These are phyloP conservation scores for Dysmachus trigonus DNA, from an alignment of 2,888 invertebrate genomes.

Conservation along the genomic window DNA sequence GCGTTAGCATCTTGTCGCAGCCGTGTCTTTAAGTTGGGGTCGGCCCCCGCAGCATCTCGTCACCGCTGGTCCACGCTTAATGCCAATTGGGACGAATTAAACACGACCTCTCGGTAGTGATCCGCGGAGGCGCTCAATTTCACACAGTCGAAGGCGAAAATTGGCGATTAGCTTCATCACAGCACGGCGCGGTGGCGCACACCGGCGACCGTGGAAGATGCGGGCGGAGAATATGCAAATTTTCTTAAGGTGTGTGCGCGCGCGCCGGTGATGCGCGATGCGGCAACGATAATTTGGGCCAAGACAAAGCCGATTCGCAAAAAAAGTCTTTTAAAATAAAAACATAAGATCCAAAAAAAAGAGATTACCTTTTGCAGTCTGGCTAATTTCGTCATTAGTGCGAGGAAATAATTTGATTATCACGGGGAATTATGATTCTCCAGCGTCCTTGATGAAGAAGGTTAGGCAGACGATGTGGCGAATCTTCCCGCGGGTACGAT, in stretches of 20 bases:
- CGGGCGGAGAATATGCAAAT: slow-evolving; percentile 22
- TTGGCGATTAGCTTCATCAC: background rate
- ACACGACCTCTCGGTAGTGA: slow-evolving; percentile 8
- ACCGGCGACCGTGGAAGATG: background rate
- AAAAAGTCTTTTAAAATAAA: background rate
- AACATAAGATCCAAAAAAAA: background rate
- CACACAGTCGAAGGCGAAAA: slow-evolving; percentile 20
- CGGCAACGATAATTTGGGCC: background rate
- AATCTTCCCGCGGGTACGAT: background rate
- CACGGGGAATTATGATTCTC: background rate
- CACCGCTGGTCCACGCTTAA: background rate
- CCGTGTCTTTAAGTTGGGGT: background rate
- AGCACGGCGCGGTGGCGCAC: background rate
- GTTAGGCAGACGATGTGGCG: background rate
- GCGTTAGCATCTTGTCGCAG: background rate
- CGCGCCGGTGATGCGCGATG: background rate
- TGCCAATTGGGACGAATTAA: slow-evolving; percentile 17
- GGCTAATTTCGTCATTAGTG: background rate
- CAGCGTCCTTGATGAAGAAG: background rate
- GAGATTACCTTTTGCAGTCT: background rate
- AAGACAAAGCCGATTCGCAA: background rate
- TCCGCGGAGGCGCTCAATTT: slow-evolving; percentile 16
- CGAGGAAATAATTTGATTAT: background rate
- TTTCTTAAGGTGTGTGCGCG: slow-evolving; percentile 8
- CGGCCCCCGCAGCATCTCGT: background rate